These are phyloP conservation scores for Chloroclystis v-ata DNA, from an alignment of 2,888 invertebrate species.

Conservation along the genomic window DNA sequence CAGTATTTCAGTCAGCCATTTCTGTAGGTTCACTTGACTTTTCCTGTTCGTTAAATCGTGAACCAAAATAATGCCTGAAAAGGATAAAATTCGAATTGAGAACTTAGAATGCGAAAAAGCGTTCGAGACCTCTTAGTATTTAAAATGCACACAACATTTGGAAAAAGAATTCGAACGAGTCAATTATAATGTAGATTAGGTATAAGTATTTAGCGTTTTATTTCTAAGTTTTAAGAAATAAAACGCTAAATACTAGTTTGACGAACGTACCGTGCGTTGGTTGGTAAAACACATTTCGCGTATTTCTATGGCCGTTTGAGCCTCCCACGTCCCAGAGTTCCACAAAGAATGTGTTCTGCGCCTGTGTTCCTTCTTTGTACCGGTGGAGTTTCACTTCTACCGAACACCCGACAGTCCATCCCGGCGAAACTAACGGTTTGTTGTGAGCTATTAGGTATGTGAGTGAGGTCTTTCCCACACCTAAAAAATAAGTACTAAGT, in stretches of 20 bases:
- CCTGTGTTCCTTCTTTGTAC: constrained; percentile 95
- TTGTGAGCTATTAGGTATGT: constrained; percentile 94
- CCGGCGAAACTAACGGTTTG: constrained; percentile 89
- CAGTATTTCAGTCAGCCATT: constrained; percentile 95
- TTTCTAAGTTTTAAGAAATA: too few species aligned
- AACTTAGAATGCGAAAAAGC: too few species aligned
- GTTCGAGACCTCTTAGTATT: too few species aligned
- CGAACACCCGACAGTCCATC: constrained; percentile 97
- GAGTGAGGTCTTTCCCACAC: constrained; percentile 97
- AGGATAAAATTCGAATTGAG: background rate
- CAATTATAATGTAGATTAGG: too few species aligned
- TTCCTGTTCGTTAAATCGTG: constrained; percentile 98
- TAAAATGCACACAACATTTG: too few species aligned
- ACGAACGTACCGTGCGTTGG: constrained; percentile 88
- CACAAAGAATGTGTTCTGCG: constrained; percentile 93
- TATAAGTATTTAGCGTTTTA: too few species aligned
- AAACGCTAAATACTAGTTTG: too few species aligned
- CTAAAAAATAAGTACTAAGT: constrained; percentile 71
- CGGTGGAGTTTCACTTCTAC: constrained; percentile 97
- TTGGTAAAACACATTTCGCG: constrained; percentile 95
- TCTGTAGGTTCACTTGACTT: constrained; percentile 94
- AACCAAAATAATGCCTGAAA: constrained; percentile 90
- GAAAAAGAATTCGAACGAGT: too few species aligned
- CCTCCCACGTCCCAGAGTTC: constrained; percentile 99
- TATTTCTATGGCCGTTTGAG: constrained; percentile 93